Evolutionary conservation across 1,140 invertebrate genomes (phyloP), one percentile per base, ranked within the genome.

Genomic region (Ectropis grisescens): DNA sequence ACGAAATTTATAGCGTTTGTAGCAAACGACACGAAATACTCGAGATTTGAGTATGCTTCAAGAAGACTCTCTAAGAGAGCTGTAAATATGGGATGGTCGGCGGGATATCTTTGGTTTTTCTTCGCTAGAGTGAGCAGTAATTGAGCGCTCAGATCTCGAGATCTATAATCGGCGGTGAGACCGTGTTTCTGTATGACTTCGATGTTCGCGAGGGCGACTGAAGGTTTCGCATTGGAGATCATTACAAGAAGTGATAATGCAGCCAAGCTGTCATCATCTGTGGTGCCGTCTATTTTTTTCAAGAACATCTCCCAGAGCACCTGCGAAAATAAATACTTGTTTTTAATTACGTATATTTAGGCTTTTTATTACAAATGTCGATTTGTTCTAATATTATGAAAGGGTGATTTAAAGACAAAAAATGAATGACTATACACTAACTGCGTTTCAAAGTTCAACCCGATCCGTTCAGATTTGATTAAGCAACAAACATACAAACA

Each of bases 281-380:
- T 88, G 0, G 88, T 90, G 9, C 88, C 86, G 11, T 89, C 83
- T n/a, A 91, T 84, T 57, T 92, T 93, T 49, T 90, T 85, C 0
- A 91, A 86, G 61, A 93, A 95, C 37, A 87, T 88, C 69, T 95
- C 91, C 89, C 91, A 95, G 16, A 95, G 80, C 7, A 94, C 85
- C 85, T 91, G 61, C 16, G n/a, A 26, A 26, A 26, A 26, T 26
- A 10, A 26, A 26, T 26, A 10, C 10, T 4, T 10, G 10, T 26
- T 10, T 26, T n/a, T n/a, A n/a, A n/a, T n/a, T n/a, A n/a, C n/a
- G n/a, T n/a, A n/a, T n/a, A n/a, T n/a, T n/a, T n/a, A n/a, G n/a
- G n/a, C n/a, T n/a, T n/a, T n/a, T n/a, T n/a, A n/a, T n/a, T n/a
- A n/a, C n/a, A n/a, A n/a, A n/a, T n/a, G n/a, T n/a, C n/a, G n/a